phyloP scores from a whole-genome alignment of 2,888 invertebrate species.

The Dilophus febrilis region DNA sequence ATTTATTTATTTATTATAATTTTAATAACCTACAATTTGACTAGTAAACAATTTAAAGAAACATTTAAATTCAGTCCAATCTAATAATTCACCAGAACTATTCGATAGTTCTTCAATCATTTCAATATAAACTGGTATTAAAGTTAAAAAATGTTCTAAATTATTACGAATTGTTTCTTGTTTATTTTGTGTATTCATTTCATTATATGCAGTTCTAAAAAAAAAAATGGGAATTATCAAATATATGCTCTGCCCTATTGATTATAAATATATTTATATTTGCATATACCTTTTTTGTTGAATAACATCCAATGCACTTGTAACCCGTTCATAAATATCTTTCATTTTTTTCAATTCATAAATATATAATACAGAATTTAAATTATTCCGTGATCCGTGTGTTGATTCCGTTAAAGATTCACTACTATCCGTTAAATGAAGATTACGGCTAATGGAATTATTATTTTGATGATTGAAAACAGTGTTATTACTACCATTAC shows the following conservation, averaged over 20 bases:
- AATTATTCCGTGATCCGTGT: slow-evolving; percentile 19
- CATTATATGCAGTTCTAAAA: slow-evolving; percentile 39
- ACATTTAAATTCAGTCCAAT: slow-evolving; percentile 44
- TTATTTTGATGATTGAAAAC: no score
- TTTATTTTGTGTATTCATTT: slow-evolving; percentile 41
- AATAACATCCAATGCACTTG: slow-evolving; percentile 22
- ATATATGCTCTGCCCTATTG: no score
- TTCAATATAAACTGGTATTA: slow-evolving; percentile 42
- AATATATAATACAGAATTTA: slow-evolving; percentile 26
- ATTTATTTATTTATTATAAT: not conserved
- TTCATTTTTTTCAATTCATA: slow-evolving; percentile 26
- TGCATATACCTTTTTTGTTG: slow-evolving; percentile 21
- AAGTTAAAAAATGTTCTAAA: slow-evolving; percentile 42
- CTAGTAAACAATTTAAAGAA: slow-evolving; percentile 44
- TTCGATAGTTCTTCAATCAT: slow-evolving; percentile 42
- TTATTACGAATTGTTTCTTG: slow-evolving; percentile 41
- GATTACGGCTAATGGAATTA: no score
- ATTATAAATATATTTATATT: not conserved
- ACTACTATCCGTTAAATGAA: slow-evolving; percentile 11
- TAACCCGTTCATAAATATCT: slow-evolving; percentile 26
- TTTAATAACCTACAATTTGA: slow-evolving; percentile 39
- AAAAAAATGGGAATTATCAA: no score
- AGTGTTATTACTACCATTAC: no score
- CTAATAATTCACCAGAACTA: slow-evolving; percentile 42
- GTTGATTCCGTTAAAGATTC: not conserved